phyloP scores from a whole-genome alignment of 2,113 vertebrate species.

The Glareola pratincola region DNA sequence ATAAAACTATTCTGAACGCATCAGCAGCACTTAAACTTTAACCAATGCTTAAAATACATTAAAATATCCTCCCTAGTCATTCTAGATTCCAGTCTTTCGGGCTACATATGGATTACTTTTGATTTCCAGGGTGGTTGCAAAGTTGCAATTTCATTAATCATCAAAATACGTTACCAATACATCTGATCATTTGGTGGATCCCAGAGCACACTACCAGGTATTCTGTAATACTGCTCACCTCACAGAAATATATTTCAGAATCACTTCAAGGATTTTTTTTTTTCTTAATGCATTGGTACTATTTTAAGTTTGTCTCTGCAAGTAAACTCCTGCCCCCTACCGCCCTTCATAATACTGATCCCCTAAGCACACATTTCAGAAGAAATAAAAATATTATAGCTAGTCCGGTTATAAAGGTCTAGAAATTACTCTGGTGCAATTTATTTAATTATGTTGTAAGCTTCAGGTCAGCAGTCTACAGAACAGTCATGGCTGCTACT shows the following conservation, averaged over 20 bases:
- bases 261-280: not conserved
- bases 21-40: not conserved
- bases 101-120: not conserved
- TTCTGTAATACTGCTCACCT: not conserved
- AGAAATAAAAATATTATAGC: not conserved
- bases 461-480: not conserved
- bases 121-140: not conserved
- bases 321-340: conserved; percentile 4
- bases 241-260: not conserved
- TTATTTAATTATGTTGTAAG: not conserved
- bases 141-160: not conserved
- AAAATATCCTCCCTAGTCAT: not conserved
- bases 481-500: not conserved
- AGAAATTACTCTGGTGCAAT: not conserved
- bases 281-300: not conserved
- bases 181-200: not conserved
- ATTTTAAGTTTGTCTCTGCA: not conserved
- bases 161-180: not conserved
- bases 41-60: not conserved
- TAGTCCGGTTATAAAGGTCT: not conserved
- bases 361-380: not conserved
- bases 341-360: not conserved
- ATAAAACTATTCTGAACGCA: not conserved
- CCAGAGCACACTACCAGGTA: not conserved
- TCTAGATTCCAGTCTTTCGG: not conserved